A percentile compares a stretch with the other conserved stretches of the same genome.
Evolutionary conservation across 2,113 vertebrate genomes (phyloP).

Genomic region (Hippocampus zosterae): DNA sequence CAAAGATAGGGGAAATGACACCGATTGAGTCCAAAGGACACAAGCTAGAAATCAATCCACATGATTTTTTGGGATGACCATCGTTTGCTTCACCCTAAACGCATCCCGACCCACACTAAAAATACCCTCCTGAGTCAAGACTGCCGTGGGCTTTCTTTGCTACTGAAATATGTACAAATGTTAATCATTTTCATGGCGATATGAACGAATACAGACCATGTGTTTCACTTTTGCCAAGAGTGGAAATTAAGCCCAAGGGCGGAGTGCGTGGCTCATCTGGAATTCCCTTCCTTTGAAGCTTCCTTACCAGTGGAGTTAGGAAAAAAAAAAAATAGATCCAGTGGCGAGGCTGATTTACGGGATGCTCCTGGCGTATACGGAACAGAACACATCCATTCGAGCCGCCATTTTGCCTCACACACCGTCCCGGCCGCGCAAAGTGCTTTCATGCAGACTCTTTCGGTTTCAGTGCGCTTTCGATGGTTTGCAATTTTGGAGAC

Average conservation of each 20-base stretch:
- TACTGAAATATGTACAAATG: constrained; percentile 9
- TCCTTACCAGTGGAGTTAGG: neutral
- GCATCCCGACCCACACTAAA: neutral
- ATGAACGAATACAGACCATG: constrained; percentile 11
- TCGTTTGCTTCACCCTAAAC: neutral
- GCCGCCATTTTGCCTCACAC: neutral
- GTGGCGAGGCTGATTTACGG: neutral
- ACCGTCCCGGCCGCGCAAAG: neutral
- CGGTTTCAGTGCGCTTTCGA: neutral
- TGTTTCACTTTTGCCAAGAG: constrained; percentile 12
- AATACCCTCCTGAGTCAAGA: constrained; percentile 7
- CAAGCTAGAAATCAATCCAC: constrained; percentile 27
- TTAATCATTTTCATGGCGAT: constrained; percentile 2
- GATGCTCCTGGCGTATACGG: neutral
- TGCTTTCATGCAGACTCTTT: neutral
- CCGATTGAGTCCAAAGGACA: constrained; percentile 42
- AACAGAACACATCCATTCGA: neutral
- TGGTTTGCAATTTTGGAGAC: neutral
- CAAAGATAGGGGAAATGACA: constrained; percentile 48
- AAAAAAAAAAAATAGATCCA: neutral
- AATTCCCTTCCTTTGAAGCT: neutral
- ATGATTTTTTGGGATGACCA: neutral
- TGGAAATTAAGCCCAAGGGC: constrained; percentile 1
- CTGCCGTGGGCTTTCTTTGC: neutral
- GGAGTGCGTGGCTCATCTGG: neutral